These are phyloP conservation scores for Portevinia maculata DNA, from an alignment of 2,888 invertebrate genomes.

Conservation along the genomic window DNA sequence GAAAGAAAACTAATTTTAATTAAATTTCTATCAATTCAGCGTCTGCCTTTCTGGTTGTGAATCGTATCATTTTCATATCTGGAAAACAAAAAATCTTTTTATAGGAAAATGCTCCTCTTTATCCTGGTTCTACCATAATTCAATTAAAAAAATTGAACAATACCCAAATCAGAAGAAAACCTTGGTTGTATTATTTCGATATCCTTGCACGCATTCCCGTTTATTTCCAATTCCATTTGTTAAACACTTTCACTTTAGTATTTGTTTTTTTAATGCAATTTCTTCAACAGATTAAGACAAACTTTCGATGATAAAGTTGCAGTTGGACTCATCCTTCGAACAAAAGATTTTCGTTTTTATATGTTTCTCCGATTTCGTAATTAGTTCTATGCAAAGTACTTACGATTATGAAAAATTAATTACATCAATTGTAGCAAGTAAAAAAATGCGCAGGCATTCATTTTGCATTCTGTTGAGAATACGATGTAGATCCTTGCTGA, in stretches of 20 bases:
- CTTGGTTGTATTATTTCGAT: not conserved
- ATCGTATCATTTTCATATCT: conserved; percentile 4
- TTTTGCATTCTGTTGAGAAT: too few species aligned
- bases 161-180: not conserved
- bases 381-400: conserved; percentile 1
- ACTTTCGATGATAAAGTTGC: too few species aligned
- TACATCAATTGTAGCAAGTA: not conserved
- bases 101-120: conserved; percentile 21
- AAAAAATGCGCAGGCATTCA: too few species aligned
- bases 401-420: not conserved
- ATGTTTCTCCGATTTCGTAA: conserved; percentile 13
- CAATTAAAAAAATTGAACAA: conserved; percentile 18
- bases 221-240: not conserved
- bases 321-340: too few species aligned
- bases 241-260: not conserved
- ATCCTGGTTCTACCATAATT: conserved; percentile 1
- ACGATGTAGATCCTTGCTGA: too few species aligned
- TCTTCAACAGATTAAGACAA: too few species aligned
- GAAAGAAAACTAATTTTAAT: conserved; percentile 23
- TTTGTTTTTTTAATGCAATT: conserved; percentile 17
- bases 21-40: conserved; percentile 33
- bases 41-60: conserved; percentile 2
- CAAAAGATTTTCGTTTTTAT: not conserved
- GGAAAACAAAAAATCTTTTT: conserved; percentile 43
- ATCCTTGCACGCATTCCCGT: conserved; percentile 1